Percentiles rank a stretch among this genome's conserved stretches.
These are phyloP conservation scores for Meiosimyza decipiens DNA, from an alignment of 2,888 invertebrate genomes.

Conservation along the genomic window DNA sequence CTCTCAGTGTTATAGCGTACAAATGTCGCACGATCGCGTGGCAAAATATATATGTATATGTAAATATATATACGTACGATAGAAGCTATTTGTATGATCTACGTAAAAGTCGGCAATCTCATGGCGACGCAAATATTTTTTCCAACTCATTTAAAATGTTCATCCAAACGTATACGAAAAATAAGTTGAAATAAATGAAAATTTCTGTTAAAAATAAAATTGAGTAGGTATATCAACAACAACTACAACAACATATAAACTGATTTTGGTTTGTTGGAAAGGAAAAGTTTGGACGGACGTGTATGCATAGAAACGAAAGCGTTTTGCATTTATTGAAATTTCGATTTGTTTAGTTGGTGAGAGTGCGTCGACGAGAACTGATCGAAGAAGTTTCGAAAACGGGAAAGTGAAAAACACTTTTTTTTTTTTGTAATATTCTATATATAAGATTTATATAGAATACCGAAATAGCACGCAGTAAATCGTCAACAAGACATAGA, in stretches of 20 bases:
- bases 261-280: conserved; percentile 17
- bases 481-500: conserved; percentile 16
- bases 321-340: conserved; percentile 2
- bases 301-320: neutral
- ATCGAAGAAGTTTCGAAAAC: conserved; percentile 37
- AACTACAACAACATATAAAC: conserved; percentile 13
- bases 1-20: conserved; percentile 14
- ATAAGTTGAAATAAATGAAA: conserved; percentile 11
- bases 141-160: conserved; percentile 25
- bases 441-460: conserved; percentile 10
- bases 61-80: neutral
- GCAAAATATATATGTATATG: neutral
- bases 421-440: conserved; percentile 7
- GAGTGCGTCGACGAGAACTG: conserved; percentile 59
- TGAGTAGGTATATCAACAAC: conserved; percentile 33
- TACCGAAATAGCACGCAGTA: conserved; percentile 29
- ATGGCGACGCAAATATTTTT: neutral
- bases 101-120: neutral
- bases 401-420: neutral
- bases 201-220: conserved; percentile 39
- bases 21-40: conserved; percentile 17
- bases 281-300: neutral
- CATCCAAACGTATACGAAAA: neutral
- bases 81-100: neutral
- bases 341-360: conserved; percentile 54